Conservation (phyloP, 2,888 invertebrate species). For the Abrostola triplasia region DNA sequence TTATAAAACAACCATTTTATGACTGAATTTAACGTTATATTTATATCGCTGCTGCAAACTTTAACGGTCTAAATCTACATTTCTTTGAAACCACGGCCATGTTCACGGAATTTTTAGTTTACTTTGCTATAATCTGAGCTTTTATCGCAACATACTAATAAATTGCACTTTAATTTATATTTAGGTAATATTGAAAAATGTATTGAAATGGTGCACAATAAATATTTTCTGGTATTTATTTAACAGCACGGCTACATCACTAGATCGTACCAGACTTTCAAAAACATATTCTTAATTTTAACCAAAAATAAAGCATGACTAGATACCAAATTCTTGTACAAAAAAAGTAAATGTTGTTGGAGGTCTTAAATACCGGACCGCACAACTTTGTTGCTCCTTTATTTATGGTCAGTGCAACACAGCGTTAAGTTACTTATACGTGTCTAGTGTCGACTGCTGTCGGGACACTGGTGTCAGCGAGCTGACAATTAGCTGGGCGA, state of each 20-base stretch:
- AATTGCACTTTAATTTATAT: constrained; percentile 28
- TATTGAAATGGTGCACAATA: constrained; percentile 27
- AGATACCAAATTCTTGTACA: constrained; percentile 37
- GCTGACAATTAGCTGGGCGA: constrained; percentile 63
- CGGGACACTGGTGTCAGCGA: constrained; percentile 55
- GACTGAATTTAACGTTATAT: constrained; percentile 53
- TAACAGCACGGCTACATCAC: constrained; percentile 17
- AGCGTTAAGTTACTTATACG: constrained; percentile 48
- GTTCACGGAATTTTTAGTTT: constrained; percentile 28
- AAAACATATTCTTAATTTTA: constrained; percentile 24
- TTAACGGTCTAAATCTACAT: constrained; percentile 33
- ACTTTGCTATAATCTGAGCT: constrained; percentile 22
- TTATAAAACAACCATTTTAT: constrained; percentile 51
- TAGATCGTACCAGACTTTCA: constrained; percentile 20
- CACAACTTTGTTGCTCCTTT: constrained; percentile 44
- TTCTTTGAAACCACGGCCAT: constrained; percentile 25
- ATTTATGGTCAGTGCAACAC: constrained; percentile 38
- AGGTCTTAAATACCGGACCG: constrained; percentile 39
- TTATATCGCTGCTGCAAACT: constrained; percentile 45
- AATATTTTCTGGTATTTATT: constrained; percentile 23
- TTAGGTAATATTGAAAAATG: constrained; percentile 16
- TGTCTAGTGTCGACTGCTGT: constrained; percentile 50
- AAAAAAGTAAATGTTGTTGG: constrained; percentile 31
- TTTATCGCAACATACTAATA: constrained; percentile 24
- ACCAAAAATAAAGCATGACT: constrained; percentile 33